These are phyloP conservation scores for Caenorhabditis japonica DNA, from an alignment of 2,888 invertebrate species.

Conservation along the genomic window DNA sequence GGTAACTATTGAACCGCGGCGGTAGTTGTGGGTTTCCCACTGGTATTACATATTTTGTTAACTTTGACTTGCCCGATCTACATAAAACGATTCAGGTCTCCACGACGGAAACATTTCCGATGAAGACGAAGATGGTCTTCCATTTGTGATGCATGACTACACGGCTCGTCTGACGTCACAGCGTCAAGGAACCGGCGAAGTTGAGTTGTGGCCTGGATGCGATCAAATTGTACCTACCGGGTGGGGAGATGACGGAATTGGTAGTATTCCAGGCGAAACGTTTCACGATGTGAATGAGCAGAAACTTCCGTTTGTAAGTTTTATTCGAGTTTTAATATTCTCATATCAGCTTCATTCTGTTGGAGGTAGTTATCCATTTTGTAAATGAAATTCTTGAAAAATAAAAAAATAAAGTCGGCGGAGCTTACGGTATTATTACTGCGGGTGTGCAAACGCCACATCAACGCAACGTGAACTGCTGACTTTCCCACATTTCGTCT, in stretches of 20 bases:
- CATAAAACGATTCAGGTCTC: slow-evolving; percentile 30
- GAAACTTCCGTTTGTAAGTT: slow-evolving; percentile 55
- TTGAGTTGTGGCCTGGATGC: slow-evolving; percentile 16
- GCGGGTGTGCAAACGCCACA: too few relatives aligned
- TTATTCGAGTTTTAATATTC: background rate
- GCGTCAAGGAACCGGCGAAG: background rate
- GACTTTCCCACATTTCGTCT: too few relatives aligned
- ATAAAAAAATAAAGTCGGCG: too few relatives aligned
- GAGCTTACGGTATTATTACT: too few relatives aligned
- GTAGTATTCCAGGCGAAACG: background rate
- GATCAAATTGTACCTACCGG: slow-evolving; percentile 53
- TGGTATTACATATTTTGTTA: too few relatives aligned
- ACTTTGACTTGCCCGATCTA: too few relatives aligned
- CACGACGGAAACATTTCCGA: slow-evolving; percentile 68
- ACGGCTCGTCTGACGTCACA: slow-evolving; percentile 30
- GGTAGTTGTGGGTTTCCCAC: too few relatives aligned
- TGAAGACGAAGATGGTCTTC: slow-evolving; percentile 65
- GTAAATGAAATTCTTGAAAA: too few relatives aligned
- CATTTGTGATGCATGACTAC: slow-evolving; percentile 56
- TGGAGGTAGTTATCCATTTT: too few relatives aligned
- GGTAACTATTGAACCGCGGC: too few relatives aligned
- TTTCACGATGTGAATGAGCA: background rate
- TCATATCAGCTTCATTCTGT: too few relatives aligned
- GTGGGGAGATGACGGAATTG: slow-evolving; percentile 55
- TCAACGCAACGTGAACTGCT: too few relatives aligned